Evolutionary conservation across 2,888 invertebrate genomes (phyloP).

Genomic region (Eristalis arbustorum): DNA sequence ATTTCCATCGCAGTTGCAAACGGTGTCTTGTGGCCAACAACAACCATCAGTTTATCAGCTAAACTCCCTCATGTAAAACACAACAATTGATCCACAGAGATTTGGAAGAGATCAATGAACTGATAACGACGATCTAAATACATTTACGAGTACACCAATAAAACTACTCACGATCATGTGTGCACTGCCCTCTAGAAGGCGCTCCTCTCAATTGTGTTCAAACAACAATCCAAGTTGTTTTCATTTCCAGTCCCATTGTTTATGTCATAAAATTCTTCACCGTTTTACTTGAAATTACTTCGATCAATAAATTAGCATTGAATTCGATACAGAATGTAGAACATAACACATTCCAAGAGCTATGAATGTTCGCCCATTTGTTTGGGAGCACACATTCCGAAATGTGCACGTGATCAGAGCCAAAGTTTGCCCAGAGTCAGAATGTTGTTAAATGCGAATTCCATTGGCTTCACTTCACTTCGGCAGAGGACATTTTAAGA

Average conservation of each 20-base stretch:
- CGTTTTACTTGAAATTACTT: neutral
- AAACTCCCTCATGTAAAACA: too few relatives aligned
- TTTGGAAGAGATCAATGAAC: too few relatives aligned
- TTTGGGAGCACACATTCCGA: neutral
- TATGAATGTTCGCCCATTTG: neutral
- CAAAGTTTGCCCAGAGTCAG: neutral
- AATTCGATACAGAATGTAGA: neutral
- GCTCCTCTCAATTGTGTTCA: too few relatives aligned
- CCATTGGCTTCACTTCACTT: neutral
- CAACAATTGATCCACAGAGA: too few relatives aligned
- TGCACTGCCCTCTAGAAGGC: too few relatives aligned
- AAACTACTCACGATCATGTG: too few relatives aligned
- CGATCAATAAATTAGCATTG: neutral
- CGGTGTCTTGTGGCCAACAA: too few relatives aligned
- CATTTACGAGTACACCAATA: too few relatives aligned
- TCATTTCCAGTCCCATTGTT: neutral
- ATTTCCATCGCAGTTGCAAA: too few relatives aligned
- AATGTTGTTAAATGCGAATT: neutral
- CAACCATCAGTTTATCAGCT: too few relatives aligned
- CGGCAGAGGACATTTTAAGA: neutral
- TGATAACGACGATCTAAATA: too few relatives aligned
- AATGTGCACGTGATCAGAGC: neutral
- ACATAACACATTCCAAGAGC: neutral
- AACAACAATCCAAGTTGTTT: neutral
- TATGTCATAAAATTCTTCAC: neutral